Percentiles rank a stretch among this genome's conserved stretches.
Evolutionary conservation across 2,113 vertebrate genomes (phyloP).

Genomic region (Rhea pennata): DNA sequence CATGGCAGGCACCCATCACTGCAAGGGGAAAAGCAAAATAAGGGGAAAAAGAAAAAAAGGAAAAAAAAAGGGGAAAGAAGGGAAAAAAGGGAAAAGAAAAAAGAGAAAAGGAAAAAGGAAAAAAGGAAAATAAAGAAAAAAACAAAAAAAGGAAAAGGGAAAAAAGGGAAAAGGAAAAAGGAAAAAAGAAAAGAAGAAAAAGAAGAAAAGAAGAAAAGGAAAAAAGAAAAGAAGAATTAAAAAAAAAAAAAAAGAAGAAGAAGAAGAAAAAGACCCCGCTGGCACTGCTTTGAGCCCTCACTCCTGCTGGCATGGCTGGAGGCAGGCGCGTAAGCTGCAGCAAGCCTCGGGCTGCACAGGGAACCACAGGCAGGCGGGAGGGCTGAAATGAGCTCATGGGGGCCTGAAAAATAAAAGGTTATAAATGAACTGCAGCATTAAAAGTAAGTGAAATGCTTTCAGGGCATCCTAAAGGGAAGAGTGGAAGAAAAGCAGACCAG

Average conservation of each 20-base stretch:
- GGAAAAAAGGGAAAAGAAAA: too few relatives aligned
- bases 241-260: too few relatives aligned
- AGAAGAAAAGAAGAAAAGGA: too few relatives aligned
- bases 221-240: too few relatives aligned
- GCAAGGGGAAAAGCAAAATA: neutral
- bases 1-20: neutral
- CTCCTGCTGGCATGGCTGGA: neutral
- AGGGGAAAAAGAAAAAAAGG: too few relatives aligned
- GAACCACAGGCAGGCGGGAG: neutral
- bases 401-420: slow-evolving; percentile 15
- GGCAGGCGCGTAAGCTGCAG: neutral
- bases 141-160: too few relatives aligned
- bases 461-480: slow-evolving; percentile 41
- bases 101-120: too few relatives aligned
- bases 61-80: too few relatives aligned
- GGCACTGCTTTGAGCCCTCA: neutral
- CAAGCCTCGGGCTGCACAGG: neutral
- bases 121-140: too few relatives aligned
- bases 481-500: slow-evolving; percentile 45
- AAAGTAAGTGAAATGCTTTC: slow-evolving; percentile 44
- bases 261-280: neutral
- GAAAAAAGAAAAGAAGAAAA: too few relatives aligned
- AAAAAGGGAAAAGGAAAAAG: too few relatives aligned
- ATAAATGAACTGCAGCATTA: neutral
- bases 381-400: neutral